These are phyloP conservation scores for Drosophila arawakana DNA, from an alignment of 1,140 invertebrate genomes.

Conservation along the genomic window DNA sequence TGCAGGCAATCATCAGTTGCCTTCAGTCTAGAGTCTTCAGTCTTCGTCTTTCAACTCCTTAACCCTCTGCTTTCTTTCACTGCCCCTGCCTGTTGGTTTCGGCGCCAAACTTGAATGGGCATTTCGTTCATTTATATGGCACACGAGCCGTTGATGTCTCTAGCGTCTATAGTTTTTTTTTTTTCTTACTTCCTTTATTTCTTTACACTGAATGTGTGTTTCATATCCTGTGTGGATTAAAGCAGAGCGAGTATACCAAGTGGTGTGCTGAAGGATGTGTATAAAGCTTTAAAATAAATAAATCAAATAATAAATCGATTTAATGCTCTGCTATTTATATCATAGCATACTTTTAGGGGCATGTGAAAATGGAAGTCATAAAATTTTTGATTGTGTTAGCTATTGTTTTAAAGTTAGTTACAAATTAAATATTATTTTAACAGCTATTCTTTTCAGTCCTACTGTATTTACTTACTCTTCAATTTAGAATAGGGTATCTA, in stretches of 20 bases:
- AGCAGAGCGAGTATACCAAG: background rate
- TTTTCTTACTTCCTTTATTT: slow-evolving; percentile 2
- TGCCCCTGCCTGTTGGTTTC: background rate
- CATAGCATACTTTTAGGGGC: slow-evolving; percentile 5
- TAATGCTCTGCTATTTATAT: no score
- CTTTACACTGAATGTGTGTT: slow-evolving; percentile 6
- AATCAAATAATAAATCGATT: no score
- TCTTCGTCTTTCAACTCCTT: background rate
- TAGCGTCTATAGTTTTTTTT: slow-evolving; percentile 38
- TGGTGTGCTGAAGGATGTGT: background rate
- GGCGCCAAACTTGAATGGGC: slow-evolving; percentile 37
- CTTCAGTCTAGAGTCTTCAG: slow-evolving; percentile 13
- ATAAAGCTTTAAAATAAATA: no score
- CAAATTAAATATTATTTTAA: no score
- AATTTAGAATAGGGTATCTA: background rate
- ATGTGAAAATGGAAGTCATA: background rate
- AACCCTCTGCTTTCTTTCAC: background rate
- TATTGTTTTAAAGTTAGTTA: no score
- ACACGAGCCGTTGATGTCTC: slow-evolving; percentile 44
- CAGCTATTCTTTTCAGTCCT: background rate
- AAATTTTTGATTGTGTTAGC: background rate
- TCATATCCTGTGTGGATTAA: slow-evolving; percentile 15
- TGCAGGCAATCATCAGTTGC: slow-evolving; percentile 35
- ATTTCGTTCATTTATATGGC: slow-evolving; percentile 56
- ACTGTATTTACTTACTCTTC: background rate